Percentiles rank a stretch among this genome's conserved stretches.
These are phyloP conservation scores for Hesperophylax magnus DNA, from an alignment of 1,140 invertebrate genomes.

Conservation along the genomic window DNA sequence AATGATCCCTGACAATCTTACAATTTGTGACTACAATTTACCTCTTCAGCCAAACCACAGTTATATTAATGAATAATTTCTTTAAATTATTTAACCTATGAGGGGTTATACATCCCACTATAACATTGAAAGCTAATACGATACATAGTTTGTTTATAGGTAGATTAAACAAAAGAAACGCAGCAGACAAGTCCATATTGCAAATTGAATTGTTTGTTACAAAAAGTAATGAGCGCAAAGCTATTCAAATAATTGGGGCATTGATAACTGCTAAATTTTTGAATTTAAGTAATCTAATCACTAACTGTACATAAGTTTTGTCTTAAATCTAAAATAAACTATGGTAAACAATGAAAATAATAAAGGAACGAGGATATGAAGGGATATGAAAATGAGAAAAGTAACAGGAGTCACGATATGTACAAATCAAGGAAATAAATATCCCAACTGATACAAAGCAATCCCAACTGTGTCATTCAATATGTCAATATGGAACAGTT, in stretches of 20 bases:
- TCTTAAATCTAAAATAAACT: constrained; percentile 72
- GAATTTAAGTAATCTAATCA: constrained; percentile 65
- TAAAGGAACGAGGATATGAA: constrained; percentile 50
- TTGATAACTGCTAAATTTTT: constrained; percentile 52
- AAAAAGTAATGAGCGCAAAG: constrained; percentile 25
- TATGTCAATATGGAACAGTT: constrained; percentile 50
- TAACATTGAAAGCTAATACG: constrained; percentile 69
- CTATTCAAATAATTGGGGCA: constrained; percentile 64
- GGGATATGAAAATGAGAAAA: constrained; percentile 39
- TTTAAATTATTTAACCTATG: constrained; percentile 59
- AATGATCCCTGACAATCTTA: constrained; percentile 70
- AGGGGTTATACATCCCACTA: constrained; percentile 67
- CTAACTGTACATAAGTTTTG: constrained; percentile 73
- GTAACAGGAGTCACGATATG: constrained; percentile 43
- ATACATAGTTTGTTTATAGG: constrained; percentile 53
- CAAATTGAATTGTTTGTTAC: constrained; percentile 51
- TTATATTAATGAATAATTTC: constrained; percentile 50
- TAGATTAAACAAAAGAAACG: constrained; percentile 49
- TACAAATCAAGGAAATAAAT: constrained; percentile 47
- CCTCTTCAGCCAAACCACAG: constrained; percentile 53
- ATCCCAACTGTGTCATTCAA: not conserved
- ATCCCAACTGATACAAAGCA: constrained; percentile 35
- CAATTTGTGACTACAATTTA: constrained; percentile 65
- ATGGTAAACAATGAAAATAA: constrained; percentile 61
- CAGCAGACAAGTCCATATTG: constrained; percentile 25